A percentile compares a stretch with the other conserved stretches of the same genome.
These are phyloP conservation scores for Dasypus novemcinctus DNA, from an alignment of 2,113 vertebrate species.

Conservation along the genomic window DNA sequence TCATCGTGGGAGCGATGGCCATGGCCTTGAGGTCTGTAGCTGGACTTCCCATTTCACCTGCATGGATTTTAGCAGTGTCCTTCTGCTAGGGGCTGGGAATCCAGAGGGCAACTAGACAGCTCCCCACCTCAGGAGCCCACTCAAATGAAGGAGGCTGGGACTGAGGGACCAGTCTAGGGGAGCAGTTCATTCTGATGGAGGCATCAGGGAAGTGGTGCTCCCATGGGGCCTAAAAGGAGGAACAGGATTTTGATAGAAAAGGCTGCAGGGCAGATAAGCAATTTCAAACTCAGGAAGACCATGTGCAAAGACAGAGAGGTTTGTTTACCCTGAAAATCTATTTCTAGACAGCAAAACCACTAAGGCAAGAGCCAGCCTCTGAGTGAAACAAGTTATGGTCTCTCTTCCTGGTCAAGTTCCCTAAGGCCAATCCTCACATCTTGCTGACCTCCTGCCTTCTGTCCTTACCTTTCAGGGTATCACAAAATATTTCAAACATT, in stretches of 20 bases:
- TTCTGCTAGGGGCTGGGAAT: not conserved
- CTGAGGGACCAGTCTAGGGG: not conserved
- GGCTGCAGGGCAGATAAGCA: not conserved
- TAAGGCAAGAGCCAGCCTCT: not conserved
- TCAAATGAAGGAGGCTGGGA: no score
- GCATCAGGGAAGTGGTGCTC: not conserved
- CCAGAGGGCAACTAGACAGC: not conserved
- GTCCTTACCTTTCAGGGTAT: not conserved
- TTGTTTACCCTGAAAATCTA: not conserved
- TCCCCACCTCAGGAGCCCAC: no score
- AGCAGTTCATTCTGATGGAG: not conserved
- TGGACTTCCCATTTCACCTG: accelerated
- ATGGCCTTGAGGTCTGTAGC: not conserved
- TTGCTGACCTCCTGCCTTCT: not conserved
- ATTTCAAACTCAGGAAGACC: not conserved
- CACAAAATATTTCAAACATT: not conserved
- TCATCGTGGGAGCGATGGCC: not conserved
- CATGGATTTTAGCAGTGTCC: accelerated
- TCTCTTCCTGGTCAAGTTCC: not conserved
- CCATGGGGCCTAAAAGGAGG: not conserved
- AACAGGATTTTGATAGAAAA: not conserved
- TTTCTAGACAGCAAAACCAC: not conserved
- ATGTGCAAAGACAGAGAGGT: not conserved
- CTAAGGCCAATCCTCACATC: not conserved
- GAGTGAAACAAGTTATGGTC: not conserved